Evolutionary conservation across 2,888 invertebrate species (phyloP).

Genomic region (Rhagonycha fulva): DNA sequence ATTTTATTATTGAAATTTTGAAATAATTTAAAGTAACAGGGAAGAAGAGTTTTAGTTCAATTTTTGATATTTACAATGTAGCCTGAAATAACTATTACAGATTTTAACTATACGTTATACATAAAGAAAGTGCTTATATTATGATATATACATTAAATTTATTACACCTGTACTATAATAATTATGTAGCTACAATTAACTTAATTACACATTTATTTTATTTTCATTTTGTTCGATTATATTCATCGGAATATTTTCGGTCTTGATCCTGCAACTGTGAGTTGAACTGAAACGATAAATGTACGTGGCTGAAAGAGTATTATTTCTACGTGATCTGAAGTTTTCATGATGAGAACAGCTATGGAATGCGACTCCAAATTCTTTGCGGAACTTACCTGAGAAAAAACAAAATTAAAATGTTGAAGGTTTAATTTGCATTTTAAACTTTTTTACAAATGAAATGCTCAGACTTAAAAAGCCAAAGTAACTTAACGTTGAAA

Average conservation of each 20-base stretch:
- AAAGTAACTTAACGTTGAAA: not conserved
- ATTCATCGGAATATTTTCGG: conserved; percentile 41
- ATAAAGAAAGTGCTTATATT: not conserved
- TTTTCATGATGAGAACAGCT: conserved; percentile 37
- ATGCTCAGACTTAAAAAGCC: not conserved
- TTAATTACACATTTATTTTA: conserved; percentile 13
- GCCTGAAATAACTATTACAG: not conserved
- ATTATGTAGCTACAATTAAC: not conserved
- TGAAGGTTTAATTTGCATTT: not conserved
- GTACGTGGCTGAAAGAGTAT: conserved; percentile 38
- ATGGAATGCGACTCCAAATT: conserved; percentile 41
- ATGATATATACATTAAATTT: not conserved
- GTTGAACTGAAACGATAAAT: conserved; percentile 43
- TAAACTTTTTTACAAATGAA: not conserved
- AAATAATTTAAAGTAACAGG: not conserved
- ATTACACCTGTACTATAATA: not conserved
- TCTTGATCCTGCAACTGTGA: conserved; percentile 37
- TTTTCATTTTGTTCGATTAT: conserved; percentile 15
- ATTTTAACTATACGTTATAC: not conserved
- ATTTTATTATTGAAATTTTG: not conserved
- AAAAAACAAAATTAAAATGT: not conserved
- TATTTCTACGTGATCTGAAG: conserved; percentile 33
- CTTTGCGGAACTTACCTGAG: conserved; percentile 43
- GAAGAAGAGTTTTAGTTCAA: too few species aligned
- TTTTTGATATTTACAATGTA: not conserved